Evolutionary conservation across 2,113 vertebrate genomes (phyloP), one percentile per base, ranked within the genome.

Genomic region (Percopsis transmontana): DNA sequence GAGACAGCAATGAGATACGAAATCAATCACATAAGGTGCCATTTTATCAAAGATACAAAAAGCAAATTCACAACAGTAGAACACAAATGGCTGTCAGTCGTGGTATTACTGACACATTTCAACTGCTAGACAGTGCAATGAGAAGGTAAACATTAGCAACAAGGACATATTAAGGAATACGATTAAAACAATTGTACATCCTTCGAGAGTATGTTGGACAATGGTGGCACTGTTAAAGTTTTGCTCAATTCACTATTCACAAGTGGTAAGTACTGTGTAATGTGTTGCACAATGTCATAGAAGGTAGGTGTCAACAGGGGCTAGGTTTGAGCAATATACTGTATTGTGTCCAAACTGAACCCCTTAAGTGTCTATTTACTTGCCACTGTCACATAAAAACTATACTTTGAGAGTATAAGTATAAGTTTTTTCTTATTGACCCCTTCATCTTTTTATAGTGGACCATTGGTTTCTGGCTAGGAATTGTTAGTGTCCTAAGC

Each of bases 61-160:
- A 76, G 3, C 53, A 70, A 83, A 57, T 42, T 73, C 56, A 77
- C 48, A 57, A 61, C 4, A 12, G 65, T 66, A 77, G 15, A 19
- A 53, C 45, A 48, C 45, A 19, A 67, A 59, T 45, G 48, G 18
- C 8, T n/a, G 45, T 14, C 45, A n/a, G 3, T 48, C 45, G n/a
- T 48, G 15, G n/a, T 15, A 16, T 18, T n/a, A n/a, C n/a, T 48
- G 45, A n/a, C n/a, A 48, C 16, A 48, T 5, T 16, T 15, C 7
- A 48, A 48, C 13, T n/a, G n/a, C 14, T 12, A 15, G 42, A 11
- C 42, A 63, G 70, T 71, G 75, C 58, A 55, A 66, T 1, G 20
- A 51, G 45, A 41, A 64, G 27, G 47, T 63, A 64, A 81, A 70
- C 65, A 70, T 42, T 48, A 41, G 1, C 41, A 60, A 56, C 19